Evolutionary conservation across 2,113 vertebrate species (phyloP).

Genomic region (Leucopternis melanops): DNA sequence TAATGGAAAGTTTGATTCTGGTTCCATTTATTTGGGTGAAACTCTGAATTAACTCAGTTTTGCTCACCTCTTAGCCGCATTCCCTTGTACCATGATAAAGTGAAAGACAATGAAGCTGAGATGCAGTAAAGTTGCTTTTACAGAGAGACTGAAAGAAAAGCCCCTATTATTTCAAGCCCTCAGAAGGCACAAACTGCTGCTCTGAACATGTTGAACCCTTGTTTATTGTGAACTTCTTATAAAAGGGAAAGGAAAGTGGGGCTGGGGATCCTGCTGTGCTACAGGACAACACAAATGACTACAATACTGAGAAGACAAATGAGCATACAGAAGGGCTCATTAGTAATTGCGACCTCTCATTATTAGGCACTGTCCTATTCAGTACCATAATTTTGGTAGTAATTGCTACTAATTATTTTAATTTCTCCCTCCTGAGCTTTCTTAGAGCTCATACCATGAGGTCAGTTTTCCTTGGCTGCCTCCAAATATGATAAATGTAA

Average conservation of each 20-base stretch:
- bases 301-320: conserved; percentile 20
- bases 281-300: conserved; percentile 8
- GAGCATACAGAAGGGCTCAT: background rate
- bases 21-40: background rate
- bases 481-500: conserved; percentile 28
- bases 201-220: background rate
- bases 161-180: background rate
- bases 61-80: background rate
- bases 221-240: background rate
- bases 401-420: conserved; percentile 54
- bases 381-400: conserved; percentile 7
- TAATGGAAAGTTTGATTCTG: background rate
- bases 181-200: background rate
- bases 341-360: background rate
- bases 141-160: background rate
- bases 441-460: background rate
- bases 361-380: conserved; percentile 9
- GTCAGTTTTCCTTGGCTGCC: background rate
- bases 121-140: background rate
- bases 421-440: conserved; percentile 25
- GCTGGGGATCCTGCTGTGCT: background rate
- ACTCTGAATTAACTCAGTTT: background rate
- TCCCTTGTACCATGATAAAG: background rate
- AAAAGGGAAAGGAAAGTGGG: background rate
- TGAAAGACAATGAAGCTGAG: background rate